Percentiles rank a stretch among this genome's conserved stretches.
Conservation (phyloP, 2,113 vertebrate genomes). For the Anolis sagrei region DNA sequence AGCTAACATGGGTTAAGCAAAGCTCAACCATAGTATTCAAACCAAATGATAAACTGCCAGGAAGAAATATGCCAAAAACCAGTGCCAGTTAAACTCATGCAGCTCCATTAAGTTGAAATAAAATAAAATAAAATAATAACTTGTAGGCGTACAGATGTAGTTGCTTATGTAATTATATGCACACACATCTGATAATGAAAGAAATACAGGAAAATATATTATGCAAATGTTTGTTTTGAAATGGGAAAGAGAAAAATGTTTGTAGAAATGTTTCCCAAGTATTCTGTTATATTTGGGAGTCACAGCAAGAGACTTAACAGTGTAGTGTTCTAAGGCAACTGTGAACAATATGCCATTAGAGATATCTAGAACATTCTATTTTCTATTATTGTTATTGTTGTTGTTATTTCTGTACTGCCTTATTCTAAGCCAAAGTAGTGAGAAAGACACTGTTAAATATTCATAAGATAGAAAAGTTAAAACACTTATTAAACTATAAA, state of each 20-base stretch:
- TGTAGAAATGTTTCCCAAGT: conserved; percentile 55
- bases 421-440: no score
- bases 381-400: no score
- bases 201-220: conserved; percentile 53
- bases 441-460: background rate
- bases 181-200: conserved; percentile 49
- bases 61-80: conserved; percentile 21
- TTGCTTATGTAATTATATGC: conserved; percentile 38
- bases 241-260: conserved; percentile 48
- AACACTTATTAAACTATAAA: no score
- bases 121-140: no score
- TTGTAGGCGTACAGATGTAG: conserved; percentile 35
- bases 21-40: background rate
- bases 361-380: background rate
- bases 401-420: no score
- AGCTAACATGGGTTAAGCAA: background rate
- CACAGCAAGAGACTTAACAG: conserved; percentile 71
- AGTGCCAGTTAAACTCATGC: conserved; percentile 62
- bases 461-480: no score
- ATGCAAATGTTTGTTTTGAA: conserved; percentile 37
- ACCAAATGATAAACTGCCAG: conserved; percentile 48
- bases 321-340: conserved; percentile 49
- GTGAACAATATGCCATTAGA: background rate
- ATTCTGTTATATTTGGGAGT: conserved; percentile 65
- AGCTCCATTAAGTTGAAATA: conserved; percentile 63